These are phyloP conservation scores for Pyrrhura leucotis DNA, from an alignment of 2,797 vertebrate species.

Conservation along the genomic window DNA sequence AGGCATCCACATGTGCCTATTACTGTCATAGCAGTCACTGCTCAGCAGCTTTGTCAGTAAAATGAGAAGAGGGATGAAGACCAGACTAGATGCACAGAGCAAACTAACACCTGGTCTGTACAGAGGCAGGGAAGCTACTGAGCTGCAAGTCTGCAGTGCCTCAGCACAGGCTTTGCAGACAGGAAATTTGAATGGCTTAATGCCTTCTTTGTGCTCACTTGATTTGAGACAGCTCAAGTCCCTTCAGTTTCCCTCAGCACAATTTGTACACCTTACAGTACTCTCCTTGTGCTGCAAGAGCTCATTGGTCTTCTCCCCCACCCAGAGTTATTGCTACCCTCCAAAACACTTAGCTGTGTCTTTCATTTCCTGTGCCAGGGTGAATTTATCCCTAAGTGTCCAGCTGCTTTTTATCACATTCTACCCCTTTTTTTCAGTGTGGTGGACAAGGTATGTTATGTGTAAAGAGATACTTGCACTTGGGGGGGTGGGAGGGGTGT, in stretches of 20 bases:
- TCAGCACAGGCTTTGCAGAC: not conserved
- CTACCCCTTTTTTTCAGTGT: rapidly evolving
- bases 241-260: not conserved
- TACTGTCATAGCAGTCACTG: not conserved
- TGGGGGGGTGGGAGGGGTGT: too few species aligned
- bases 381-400: not conserved
- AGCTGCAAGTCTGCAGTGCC: not conserved
- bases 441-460: rapidly evolving
- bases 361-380: not conserved
- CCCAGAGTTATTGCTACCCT: not conserved
- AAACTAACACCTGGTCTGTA: not conserved
- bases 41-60: not conserved
- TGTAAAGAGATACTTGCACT: not conserved
- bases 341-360: not conserved
- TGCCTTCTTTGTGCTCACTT: not conserved
- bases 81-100: not conserved
- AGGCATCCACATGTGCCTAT: not conserved
- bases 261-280: not conserved
- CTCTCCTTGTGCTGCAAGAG: not conserved
- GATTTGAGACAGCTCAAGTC: rapidly evolving
- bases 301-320: not conserved
- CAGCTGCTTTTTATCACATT: not conserved
- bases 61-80: not conserved
- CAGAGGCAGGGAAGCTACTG: not conserved
- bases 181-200: not conserved